A percentile compares a stretch with the other conserved stretches of the same genome.
Evolutionary conservation across 1,140 invertebrate genomes (phyloP).

Genomic region (Drosophila yakuba): DNA sequence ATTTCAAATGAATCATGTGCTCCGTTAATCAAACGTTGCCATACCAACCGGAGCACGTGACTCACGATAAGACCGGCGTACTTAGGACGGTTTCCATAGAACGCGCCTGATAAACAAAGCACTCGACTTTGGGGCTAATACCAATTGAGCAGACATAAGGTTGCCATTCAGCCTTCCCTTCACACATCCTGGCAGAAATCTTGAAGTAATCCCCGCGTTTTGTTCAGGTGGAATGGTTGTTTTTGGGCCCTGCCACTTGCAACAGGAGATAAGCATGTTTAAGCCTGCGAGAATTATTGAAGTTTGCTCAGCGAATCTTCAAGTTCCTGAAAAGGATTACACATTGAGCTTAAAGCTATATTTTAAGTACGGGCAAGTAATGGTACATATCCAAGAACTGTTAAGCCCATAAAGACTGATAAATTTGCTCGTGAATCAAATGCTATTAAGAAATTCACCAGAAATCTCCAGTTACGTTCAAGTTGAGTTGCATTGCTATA

Average conservation of each 20-base stretch:
- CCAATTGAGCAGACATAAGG: constrained; percentile 54
- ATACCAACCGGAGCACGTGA: constrained; percentile 63
- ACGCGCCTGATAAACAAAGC: constrained; percentile 62
- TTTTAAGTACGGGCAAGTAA: too few species aligned
- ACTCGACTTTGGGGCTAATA: constrained; percentile 49
- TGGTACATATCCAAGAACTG: too few species aligned
- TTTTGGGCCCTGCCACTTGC: constrained; percentile 2
- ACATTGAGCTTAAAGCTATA: not conserved
- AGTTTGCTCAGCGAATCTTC: not conserved
- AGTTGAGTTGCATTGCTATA: too few species aligned
- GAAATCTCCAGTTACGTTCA: too few species aligned
- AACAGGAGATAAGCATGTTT: constrained; percentile 17
- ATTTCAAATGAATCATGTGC: constrained; percentile 47
- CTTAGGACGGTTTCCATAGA: constrained; percentile 25
- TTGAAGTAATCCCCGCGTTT: constrained; percentile 50
- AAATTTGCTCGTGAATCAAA: too few species aligned
- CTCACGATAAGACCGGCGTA: constrained; percentile 47
- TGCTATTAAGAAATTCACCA: too few species aligned
- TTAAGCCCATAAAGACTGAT: too few species aligned
- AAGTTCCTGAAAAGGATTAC: constrained; percentile 18
- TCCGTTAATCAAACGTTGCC: constrained; percentile 26
- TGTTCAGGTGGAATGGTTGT: constrained; percentile 16
- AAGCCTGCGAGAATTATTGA: constrained; percentile 12
- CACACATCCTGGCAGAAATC: constrained; percentile 28
- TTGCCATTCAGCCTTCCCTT: constrained; percentile 25